phyloP scores from a whole-genome alignment of 1,140 invertebrate genomes.

The Ostrea edulis region DNA sequence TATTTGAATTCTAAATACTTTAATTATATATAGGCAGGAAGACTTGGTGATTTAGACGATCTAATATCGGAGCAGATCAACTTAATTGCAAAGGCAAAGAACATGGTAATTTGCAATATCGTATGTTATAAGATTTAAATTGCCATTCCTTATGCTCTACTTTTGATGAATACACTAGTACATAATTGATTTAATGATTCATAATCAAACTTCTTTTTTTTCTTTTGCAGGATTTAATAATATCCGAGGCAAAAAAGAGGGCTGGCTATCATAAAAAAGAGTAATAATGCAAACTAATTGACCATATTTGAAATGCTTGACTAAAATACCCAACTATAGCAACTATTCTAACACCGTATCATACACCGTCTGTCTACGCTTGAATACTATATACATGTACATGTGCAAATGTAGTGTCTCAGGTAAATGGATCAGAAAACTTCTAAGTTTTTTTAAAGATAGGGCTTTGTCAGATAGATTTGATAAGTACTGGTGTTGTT shows the following conservation, averaged over 20 bases:
- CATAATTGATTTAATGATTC: too few species aligned
- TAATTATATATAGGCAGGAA: slow-evolving; percentile 48
- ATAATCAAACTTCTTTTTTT: background rate
- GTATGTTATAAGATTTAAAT: background rate
- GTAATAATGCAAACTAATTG: background rate
- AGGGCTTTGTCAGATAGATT: too few species aligned
- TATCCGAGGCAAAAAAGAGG: slow-evolving; percentile 38
- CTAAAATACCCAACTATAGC: too few species aligned
- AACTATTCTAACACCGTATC: too few species aligned
- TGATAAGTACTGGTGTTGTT: too few species aligned
- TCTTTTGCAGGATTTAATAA: background rate
- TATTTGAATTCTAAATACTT: background rate
- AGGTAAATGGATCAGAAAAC: too few species aligned
- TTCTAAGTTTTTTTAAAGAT: too few species aligned
- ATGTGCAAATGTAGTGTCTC: too few species aligned
- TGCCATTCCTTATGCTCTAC: background rate
- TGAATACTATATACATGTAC: too few species aligned
- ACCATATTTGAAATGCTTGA: background rate
- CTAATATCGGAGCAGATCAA: slow-evolving; percentile 45
- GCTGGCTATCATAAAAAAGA: slow-evolving; percentile 42
- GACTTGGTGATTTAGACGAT: slow-evolving; percentile 43
- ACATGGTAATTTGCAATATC: slow-evolving; percentile 46
- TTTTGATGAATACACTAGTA: too few species aligned
- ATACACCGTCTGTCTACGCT: too few species aligned
- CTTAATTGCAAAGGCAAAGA: slow-evolving; percentile 42